Percentiles rank a stretch among this genome's conserved stretches.
Conservation (phyloP, 2,888 invertebrate genomes). For the Clanis bilineata region DNA sequence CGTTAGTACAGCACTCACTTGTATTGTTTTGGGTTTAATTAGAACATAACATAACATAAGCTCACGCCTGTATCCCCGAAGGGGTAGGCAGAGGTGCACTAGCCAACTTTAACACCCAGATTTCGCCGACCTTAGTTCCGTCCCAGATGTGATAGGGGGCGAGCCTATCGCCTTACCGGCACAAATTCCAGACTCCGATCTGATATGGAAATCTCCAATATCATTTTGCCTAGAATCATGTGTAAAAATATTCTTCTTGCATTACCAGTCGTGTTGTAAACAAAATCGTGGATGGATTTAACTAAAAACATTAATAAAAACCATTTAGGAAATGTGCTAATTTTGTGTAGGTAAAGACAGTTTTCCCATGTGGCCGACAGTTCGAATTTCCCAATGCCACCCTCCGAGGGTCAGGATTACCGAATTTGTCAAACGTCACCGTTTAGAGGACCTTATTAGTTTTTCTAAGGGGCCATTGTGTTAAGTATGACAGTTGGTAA, state of each 20-base stretch:
- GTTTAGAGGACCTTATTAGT: conserved; percentile 66
- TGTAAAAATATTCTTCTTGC: too few species aligned
- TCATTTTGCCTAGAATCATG: too few species aligned
- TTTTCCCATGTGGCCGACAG: conserved; percentile 43
- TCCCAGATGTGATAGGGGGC: too few species aligned
- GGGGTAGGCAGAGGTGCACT: too few species aligned
- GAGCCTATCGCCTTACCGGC: too few species aligned
- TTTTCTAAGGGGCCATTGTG: conserved; percentile 52
- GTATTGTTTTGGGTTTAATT: conserved; percentile 5
- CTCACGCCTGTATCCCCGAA: too few species aligned
- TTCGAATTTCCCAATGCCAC: conserved; percentile 26
- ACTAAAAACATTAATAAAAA: not conserved
- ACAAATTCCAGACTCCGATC: too few species aligned
- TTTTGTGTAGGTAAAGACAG: conserved; percentile 38
- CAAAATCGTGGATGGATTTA: too few species aligned
- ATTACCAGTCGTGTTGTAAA: too few species aligned
- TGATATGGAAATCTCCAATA: too few species aligned
- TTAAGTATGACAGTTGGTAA: not conserved
- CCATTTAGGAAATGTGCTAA: not conserved
- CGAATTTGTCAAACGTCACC: conserved; percentile 80
- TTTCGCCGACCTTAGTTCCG: too few species aligned
- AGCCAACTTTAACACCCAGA: too few species aligned
- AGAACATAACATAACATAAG: not conserved
- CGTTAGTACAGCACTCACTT: not conserved
- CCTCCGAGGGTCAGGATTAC: conserved; percentile 59